Evolutionary conservation across 2,888 invertebrate genomes (phyloP), one percentile per base, ranked within the genome.

Genomic region (Beris morrisii): DNA sequence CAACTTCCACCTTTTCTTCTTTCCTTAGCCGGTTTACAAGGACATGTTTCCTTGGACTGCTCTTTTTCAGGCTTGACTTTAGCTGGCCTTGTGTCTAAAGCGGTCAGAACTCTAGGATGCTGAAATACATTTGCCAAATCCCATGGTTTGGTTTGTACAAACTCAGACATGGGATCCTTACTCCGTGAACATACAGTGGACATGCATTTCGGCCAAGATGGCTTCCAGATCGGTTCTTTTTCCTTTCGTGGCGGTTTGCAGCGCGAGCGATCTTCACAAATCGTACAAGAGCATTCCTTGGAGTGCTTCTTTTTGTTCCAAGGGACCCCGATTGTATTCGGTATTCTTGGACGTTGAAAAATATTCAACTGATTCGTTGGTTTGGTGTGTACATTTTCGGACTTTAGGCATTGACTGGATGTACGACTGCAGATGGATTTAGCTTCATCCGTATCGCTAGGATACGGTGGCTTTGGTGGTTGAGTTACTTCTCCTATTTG

Each of bases 351-450:
- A 52, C 5, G 52, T 28, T 52, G 52, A 9, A 52, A 52, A 11
- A 52, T 22, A 28, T 22, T 52, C 0, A 52, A 52, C 5, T 15
- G 9, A 22, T 12, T 52, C 3, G 22, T 7, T 52, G 52, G 52
- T 22, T 52, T 52, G 6, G 52, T 52, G 12, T 15, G 50, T 50
- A 50, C 50, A 50, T 3, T 50, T 50, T 13, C 15, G n/a, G 50
- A 4, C 3, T 3, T 50, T 7, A 50, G 50, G 15, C 50, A 50
- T 13, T 50, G 7, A 13, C 15, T 13, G 7, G 50, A 15, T n/a
- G 3, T 15, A 50, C 7, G 13, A n/a, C 15, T 50, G 5, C n/a
- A 15, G 13, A 13, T 13, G 7, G 12, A 7, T 13, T 50, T 15
- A 5, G 4, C 15, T 3, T n/a, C 50, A n/a, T 11, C 15, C 13